phyloP scores from a whole-genome alignment of 2,797 vertebrate species.

The Heteromormyrus szaboi region DNA sequence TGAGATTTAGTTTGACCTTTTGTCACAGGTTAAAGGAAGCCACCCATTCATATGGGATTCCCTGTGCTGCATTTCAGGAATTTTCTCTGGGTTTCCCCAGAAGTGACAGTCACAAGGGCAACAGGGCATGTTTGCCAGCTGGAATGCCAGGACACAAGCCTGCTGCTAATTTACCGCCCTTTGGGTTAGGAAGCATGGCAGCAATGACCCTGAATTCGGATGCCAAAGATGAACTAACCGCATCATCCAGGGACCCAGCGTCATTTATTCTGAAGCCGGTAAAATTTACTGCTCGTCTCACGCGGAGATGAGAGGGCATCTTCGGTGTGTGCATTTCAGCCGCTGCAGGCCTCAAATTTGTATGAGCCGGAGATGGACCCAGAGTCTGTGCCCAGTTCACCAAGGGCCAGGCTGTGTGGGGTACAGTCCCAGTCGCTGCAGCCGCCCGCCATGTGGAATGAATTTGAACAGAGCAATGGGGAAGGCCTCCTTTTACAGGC shows the following conservation, averaged over 20 bases:
- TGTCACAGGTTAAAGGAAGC: not conserved
- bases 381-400: not conserved
- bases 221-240: not conserved
- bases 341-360: not conserved
- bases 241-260: not conserved
- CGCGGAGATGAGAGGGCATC: not conserved
- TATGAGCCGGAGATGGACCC: not conserved
- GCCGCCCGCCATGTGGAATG: conserved; percentile 58
- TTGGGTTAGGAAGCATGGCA: not conserved
- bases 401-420: not conserved
- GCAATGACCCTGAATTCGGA: not conserved
- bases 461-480: conserved; percentile 52
- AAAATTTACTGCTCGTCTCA: not conserved
- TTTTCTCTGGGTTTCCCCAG: not conserved
- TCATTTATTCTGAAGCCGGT: not conserved
- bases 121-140: not conserved
- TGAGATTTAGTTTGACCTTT: not conserved
- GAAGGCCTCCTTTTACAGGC: conserved; percentile 57
- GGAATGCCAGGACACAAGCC: not conserved
- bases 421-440: not conserved
- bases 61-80: not conserved
- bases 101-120: not conserved
- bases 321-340: not conserved
- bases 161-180: not conserved
- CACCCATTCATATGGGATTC: not conserved